phyloP scores from a whole-genome alignment of 2,113 vertebrate species.

The Phrynosoma blainvillii region DNA sequence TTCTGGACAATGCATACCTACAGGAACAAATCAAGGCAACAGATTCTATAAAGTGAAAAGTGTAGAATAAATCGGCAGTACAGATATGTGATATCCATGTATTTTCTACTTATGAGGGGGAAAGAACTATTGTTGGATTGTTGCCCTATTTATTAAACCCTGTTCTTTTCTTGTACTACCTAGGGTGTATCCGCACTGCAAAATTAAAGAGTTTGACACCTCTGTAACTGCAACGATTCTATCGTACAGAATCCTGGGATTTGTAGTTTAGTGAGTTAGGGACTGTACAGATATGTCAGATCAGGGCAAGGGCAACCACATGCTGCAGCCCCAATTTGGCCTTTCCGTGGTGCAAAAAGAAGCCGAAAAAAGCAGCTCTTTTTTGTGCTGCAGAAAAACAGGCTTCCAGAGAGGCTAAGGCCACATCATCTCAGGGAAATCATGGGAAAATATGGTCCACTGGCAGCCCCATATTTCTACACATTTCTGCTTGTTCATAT shows the following conservation, averaged over 20 bases:
- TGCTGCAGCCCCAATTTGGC: too few species aligned
- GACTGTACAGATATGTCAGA: too few species aligned
- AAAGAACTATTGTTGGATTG: background rate
- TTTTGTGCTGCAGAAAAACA: background rate
- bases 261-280: too few species aligned
- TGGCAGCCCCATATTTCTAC: constrained; percentile 69
- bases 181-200: background rate
- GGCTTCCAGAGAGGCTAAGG: background rate
- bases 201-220: too few species aligned
- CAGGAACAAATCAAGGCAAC: background rate
- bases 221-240: too few species aligned
- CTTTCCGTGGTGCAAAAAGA: background rate
- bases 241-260: too few species aligned
- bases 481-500: constrained; percentile 97
- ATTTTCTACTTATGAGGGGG: background rate
- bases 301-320: too few species aligned
- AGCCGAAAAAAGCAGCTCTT: background rate
- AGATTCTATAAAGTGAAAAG: background rate
- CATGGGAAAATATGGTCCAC: background rate
- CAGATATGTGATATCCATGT: background rate
- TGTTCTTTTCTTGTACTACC: background rate
- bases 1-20: constrained; percentile 98
- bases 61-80: background rate
- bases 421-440: too few species aligned
- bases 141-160: accelerated